Evolutionary conservation across 2,888 invertebrate genomes (phyloP), one percentile per base, ranked within the genome.

Genomic region (Apamea epomidion): DNA sequence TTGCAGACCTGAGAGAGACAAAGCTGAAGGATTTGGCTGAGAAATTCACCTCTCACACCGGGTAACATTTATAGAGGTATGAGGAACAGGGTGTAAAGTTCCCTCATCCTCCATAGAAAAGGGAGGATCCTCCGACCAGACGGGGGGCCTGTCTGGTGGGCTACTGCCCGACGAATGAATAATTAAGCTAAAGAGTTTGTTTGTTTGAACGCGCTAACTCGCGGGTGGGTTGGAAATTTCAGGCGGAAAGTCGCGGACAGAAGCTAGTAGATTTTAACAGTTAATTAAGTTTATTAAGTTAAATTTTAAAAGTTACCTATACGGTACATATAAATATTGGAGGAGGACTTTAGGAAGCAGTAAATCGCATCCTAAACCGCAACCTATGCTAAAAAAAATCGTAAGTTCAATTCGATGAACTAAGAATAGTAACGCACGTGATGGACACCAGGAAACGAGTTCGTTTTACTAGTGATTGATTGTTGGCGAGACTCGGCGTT

Each of bases 381-480:
- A 29, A n/a, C 7, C 16, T 48, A 16, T 2, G 10, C 51, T 45
- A 58, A 70, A 60, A 60, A 72, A 67, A 64, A 68, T 14, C 37
- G 2, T 51, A 21, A 37, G 32, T 73, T 70, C 32, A 71, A 80
- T 64, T 25, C 8, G 74, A 18, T 58, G 64, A 76, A 54, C 64
- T 67, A 74, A 69, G 74, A 85, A 80, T 83, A 71, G 76, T 67
- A 60, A 37, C 73, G 81, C 77, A 10, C 54, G 77, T 64, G 77
- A 80, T 87, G 25, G 87, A 71, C 79, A 88, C 83, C 88, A 86
- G 90, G 85, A 88, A 86, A 76, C 72, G 71, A n/a, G 60, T 85
- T 76, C 72, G 78, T 76, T 84, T 76, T 76, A 64, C 77, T 48
- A 72, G 78, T 89, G 90, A 90, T 87, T 82, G 85, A 89, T 89